Evolutionary conservation across 2,888 invertebrate species (phyloP), one percentile per base, ranked within the genome.

Genomic region (Elysia crispata): DNA sequence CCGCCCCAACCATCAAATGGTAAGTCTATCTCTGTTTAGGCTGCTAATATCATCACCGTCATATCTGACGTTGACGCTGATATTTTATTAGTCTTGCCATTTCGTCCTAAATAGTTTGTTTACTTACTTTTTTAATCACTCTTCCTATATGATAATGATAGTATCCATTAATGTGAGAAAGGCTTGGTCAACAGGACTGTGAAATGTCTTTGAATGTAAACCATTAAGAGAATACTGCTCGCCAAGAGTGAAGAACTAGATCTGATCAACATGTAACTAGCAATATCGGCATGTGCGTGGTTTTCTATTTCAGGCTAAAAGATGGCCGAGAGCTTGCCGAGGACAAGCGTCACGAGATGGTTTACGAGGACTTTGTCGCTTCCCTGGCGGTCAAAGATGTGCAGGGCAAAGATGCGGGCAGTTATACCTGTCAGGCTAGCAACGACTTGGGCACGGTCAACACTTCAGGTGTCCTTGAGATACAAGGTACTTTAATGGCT

Each of bases 321-420:
- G 90, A 91, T 75, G 86, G 86, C 25, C 82, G 84, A 28, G 89
- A 89, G 69, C 82, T 92, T 33, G 78, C 83, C 15, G 86, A 87
- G 73, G 88, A 85, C 75, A 88, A 89, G 85, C 88, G 88, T 76
- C 89, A 88, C 83, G 86, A 86, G 76, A 89, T 88, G 81, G 83
- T 84, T 50, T 89, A 88, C 74, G 87, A 87, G 13, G 88, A 89
- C 70, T 83, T 84, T 33, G 83, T 87, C 6, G 89, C 89, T 6
- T 85, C 87, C 1, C 92, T 98, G 76, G 95, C 95, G 41, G 95
- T 98, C 86, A 95, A 84, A 49, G 89, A 89, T 41, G 86, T 88
- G 31, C 86, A 87, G 11, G 86, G 89, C 77, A 87, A 86, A 69
- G 91, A 92, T 83, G 87, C 87, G 13, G 91, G 91, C 49, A 87